Base-by-base conservation (phyloP, 2,888 invertebrate species). In the Lepidochrysops patricia region DNA sequence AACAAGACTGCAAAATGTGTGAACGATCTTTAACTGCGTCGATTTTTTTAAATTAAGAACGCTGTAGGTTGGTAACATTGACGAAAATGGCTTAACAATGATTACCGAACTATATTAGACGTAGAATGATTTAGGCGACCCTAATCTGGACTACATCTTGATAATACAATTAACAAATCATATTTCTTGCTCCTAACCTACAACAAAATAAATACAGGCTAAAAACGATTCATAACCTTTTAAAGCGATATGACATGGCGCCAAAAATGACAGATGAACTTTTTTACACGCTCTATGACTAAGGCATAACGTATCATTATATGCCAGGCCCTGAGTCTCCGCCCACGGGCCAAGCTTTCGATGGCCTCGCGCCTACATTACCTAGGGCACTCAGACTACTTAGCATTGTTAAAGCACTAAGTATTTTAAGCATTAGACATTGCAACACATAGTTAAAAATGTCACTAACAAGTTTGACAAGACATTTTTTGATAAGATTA, bases 291-390 rank as follows among this genome's bases (percentile, higher is more conserved):
- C 9, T 19, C 6, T 54, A 54, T 54, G 54, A 54, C 54, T 54
- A 54, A 54, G 54, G 9, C 15, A 15, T 29, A 54, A 54, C 54
- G 54, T 54, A 32, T 54, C 5, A 54, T 54, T 54, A 54, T 54
- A 54, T 52, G 19, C 54, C 54, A 32, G 32, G 54, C 54, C 54
- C 54, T 54, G 54, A 54, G 29, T 15, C 57, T 15, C 34, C 57
- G 50, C 63, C 63, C 56, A 62, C 62, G n/a, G 5, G 49, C 57
- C 9, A 34, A 27, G 26, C 63, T 63, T 63, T 63, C 62, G 62
- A 60, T 26, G 49, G 26, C 61, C 61, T 62, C 58, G 60, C 19
- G 43, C 52, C 58, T 57, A 61, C 58, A 50, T 26, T 29, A 50
- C 54, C 54, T 54, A 54, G 54, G 29, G 29, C 12, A 54, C 29